phyloP scores from a whole-genome alignment of 2,113 vertebrate species.

The Apodemus sylvaticus region DNA sequence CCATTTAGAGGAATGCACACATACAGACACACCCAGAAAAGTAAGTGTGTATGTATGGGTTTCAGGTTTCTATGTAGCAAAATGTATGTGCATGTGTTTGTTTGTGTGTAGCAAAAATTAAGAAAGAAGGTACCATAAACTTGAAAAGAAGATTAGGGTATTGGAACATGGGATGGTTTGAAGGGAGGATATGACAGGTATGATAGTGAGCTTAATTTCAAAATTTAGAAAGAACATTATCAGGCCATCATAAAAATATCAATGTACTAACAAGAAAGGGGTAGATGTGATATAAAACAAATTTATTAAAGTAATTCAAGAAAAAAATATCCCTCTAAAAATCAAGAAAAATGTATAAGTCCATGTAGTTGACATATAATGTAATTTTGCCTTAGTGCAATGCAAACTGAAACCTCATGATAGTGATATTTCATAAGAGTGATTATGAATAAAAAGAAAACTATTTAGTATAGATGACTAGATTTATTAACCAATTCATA shows the following conservation, averaged over 20 bases:
- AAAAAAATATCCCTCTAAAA: neutral
- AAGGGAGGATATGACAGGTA: neutral
- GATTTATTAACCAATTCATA: neutral
- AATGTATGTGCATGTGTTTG: too few relatives aligned
- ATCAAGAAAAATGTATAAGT: neutral
- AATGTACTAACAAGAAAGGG: neutral
- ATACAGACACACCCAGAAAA: neutral
- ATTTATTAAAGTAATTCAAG: neutral
- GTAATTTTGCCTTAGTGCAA: neutral
- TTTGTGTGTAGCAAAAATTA: neutral
- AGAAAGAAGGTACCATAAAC: neutral
- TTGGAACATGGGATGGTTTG: neutral
- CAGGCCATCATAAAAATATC: neutral
- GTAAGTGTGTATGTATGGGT: neutral
- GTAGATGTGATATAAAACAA: neutral
- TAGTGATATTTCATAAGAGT: neutral
- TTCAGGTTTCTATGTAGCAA: too few relatives aligned
- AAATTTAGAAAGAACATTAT: conserved; percentile 1
- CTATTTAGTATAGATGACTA: neutral
- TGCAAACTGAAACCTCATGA: neutral
- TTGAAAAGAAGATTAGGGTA: neutral
- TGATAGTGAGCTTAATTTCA: neutral
- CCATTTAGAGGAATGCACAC: neutral
- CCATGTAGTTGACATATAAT: neutral
- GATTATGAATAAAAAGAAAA: neutral